Evolutionary conservation across 2,888 invertebrate genomes (phyloP).

Genomic region (Drosophila affinis): DNA sequence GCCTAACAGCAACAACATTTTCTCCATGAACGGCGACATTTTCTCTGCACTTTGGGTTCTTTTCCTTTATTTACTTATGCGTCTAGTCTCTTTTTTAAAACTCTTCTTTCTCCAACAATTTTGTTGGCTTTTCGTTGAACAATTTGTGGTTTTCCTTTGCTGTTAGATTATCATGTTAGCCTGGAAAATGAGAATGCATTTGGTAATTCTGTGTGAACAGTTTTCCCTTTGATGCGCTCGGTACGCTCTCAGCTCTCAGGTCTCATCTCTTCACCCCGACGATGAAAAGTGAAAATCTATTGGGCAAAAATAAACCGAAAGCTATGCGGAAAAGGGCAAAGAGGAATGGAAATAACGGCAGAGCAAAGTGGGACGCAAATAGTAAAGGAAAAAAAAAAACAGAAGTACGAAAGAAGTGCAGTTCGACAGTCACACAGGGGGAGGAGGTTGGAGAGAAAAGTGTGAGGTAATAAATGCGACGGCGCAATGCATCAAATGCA

Average conservation of each 20-base stretch:
- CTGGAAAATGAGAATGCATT: conserved; percentile 12
- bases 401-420: conserved; percentile 29
- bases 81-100: conserved; percentile 12
- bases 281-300: conserved; percentile 51
- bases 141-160: conserved; percentile 1
- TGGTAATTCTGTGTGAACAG: neutral
- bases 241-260: neutral
- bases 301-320: conserved; percentile 56
- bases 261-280: conserved; percentile 12
- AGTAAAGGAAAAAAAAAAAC: conserved; percentile 31
- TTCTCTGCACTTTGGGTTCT: conserved; percentile 36
- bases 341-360: conserved; percentile 26
- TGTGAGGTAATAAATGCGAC: conserved; percentile 14
- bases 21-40: conserved; percentile 82
- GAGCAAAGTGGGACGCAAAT: conserved; percentile 52
- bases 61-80: conserved; percentile 22
- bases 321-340: conserved; percentile 29
- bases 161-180: conserved; percentile 40
- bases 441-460: neutral
- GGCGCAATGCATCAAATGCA: conserved; percentile 36
- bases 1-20: conserved; percentile 81
- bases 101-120: conserved; percentile 33
- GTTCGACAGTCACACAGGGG: neutral
- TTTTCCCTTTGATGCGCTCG: neutral
- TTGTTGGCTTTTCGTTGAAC: conserved; percentile 33